Base-by-base conservation (phyloP, 2,888 invertebrate genomes). In the Drosophila percnosoma region DNA sequence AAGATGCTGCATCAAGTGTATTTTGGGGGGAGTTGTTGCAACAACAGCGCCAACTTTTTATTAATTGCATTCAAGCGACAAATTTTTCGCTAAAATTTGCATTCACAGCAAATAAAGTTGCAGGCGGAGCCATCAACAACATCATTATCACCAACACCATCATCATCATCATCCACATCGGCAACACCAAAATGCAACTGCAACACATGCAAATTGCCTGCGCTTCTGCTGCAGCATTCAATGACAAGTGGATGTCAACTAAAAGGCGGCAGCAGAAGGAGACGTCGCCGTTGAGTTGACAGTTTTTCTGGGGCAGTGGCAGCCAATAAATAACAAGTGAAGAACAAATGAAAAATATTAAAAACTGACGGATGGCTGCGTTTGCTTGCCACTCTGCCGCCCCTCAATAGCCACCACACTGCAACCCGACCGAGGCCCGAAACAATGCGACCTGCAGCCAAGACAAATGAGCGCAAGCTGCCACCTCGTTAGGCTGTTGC, bases 271-370 rank as follows among this genome's bases (percentile, higher is more conserved):
- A 49, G 40, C 52, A 34, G 57, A 29, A 45, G 42, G 21, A 38
- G 51, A 36, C 10, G 53, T 48, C 42, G 58, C 60, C 55, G 59
- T 58, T 62, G 55, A 76, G 69, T 63, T 74, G 77, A 74, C 74
- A 78, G 62, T 61, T 72, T 60, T 27, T 55, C 64, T 51, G 66
- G 40, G 55, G 42, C 81, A 57, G 64, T 42, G 59, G 58, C 71
- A 70, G 64, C 85, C 83, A 89, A 90, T 88, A 87, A 90, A 89
- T 88, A 90, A 87, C 75, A 69, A 87, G 84, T 78, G 82, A 78
- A 86, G 83, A 83, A 83, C 89, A 91, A 91, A 90, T 91, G 88
- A 83, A 83, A 90, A 91, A 89, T 91, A 92, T 91, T 92, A 90
- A 88, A 90, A 89, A 78, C 84, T 91, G 91, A 92, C 90, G 89